Base-by-base conservation (phyloP, 2,888 invertebrate species). In the Syritta pipiens region DNA sequence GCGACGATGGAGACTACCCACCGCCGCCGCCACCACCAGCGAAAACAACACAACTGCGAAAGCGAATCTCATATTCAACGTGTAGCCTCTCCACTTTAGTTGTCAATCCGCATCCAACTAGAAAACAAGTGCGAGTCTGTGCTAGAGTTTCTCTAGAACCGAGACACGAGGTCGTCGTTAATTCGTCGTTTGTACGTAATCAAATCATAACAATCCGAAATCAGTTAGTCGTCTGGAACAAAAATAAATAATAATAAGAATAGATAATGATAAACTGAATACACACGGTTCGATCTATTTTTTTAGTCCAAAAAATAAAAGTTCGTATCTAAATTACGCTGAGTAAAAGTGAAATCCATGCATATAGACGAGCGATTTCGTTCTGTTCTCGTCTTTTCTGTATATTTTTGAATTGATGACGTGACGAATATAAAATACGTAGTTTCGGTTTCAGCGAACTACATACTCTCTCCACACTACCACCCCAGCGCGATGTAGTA, bases 61-160 rank as follows among this genome's bases (percentile, higher is more conserved):
- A 81, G 75, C 72, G 67, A 82, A 76, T 81, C 81, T 76, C 48
- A 75, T 55, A 72, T 74, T 74, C 81, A 53, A 72, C 65, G 74
- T 75, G 82, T 65, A 53, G 57, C 62, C 62, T 75, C 74, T 77
- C 77, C 77, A 77, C 77, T 83, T 88, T 87, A 89, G 88, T 89
- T 88, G 86, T 86, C 86, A 86, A 85, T 87, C 86, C 85, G 88
- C 88, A 87, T 89, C 87, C 88, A 88, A 88, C 87, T 88, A 86
- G 88, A 86, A 86, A 88, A 85, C 88, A 88, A 85, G 87, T 86
- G 85, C 71, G 82, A 85, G 85, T 85, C 86, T 85, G 87, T 86
- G 85, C 81, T 83, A 83, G 76, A 85, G 83, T 83, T 86, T 85
- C 85, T 86, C 84, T 85, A 85, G 85, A 86, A 85, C 84, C 85